Conservation (phyloP, 1,140 invertebrate species). For the Drosophila pandora region DNA sequence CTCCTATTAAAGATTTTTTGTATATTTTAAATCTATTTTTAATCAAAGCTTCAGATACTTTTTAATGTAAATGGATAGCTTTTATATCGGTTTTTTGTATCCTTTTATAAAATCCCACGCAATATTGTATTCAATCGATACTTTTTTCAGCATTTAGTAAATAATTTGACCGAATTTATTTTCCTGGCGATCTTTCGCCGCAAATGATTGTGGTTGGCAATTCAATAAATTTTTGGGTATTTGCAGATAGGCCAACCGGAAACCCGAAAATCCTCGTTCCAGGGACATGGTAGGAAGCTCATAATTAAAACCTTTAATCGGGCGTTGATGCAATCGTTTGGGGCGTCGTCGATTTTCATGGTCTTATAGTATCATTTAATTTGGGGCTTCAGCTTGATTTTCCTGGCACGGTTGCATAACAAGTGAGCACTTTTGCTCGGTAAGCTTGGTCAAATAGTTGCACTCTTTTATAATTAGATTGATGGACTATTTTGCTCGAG, state of each 20-base stretch:
- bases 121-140: neutral
- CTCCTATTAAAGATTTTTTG: neutral
- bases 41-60: neutral
- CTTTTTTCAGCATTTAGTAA: neutral
- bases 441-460: slow-evolving; percentile 30
- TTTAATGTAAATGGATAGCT: neutral
- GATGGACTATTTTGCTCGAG: slow-evolving; percentile 18
- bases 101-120: neutral
- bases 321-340: slow-evolving; percentile 31
- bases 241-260: slow-evolving; percentile 10
- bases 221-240: slow-evolving; percentile 64
- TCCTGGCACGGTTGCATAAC: neutral
- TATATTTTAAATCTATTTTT: neutral
- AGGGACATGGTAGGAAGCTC: slow-evolving; percentile 11
- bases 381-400: slow-evolving; percentile 15
- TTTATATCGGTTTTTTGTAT: neutral
- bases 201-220: slow-evolving; percentile 52
- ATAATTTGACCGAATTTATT: slow-evolving; percentile 17
- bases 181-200: slow-evolving; percentile 25
- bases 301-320: slow-evolving; percentile 67
- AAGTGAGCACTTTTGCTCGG: slow-evolving; percentile 16
- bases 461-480: slow-evolving; percentile 44
- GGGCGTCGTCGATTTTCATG: slow-evolving; percentile 27
- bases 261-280: neutral
- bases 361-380: slow-evolving; percentile 23